A percentile compares a stretch with the other conserved stretches of the same genome.
These are phyloP conservation scores for Canis aureus DNA, from an alignment of 2,113 vertebrate genomes.

Conservation along the genomic window DNA sequence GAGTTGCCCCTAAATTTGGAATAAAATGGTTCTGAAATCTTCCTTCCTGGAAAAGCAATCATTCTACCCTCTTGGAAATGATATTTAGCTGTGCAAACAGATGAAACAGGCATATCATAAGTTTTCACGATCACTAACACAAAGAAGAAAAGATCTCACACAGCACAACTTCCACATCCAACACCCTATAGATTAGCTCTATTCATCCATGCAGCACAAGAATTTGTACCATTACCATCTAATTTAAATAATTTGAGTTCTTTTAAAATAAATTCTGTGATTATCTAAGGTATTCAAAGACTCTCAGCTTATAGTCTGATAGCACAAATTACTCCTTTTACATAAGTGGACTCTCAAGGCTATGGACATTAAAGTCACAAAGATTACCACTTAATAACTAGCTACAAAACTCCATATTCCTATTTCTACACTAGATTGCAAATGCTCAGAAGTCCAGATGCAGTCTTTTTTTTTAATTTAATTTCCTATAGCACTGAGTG, in stretches of 20 bases:
- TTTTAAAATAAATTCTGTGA: background rate
- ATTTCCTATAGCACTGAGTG: background rate
- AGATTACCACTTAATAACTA: background rate
- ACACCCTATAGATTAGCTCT: background rate
- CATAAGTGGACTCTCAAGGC: background rate
- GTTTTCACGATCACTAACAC: background rate
- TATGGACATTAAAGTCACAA: background rate
- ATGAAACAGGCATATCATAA: background rate
- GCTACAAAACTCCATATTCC: background rate
- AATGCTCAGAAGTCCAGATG: background rate
- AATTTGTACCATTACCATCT: background rate
- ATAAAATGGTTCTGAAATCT: background rate
- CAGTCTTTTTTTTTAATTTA: background rate
- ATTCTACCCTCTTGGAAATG: background rate
- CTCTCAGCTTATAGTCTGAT: background rate
- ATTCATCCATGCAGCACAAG: background rate
- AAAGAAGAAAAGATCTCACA: background rate
- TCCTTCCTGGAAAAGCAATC: background rate
- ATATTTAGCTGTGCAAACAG: background rate
- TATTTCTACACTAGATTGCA: background rate
- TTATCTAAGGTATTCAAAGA: background rate
- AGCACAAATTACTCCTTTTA: conserved; percentile 26
- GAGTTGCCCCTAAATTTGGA: background rate
- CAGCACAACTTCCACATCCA: background rate
- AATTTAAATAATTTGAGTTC: background rate